Base-by-base conservation (phyloP, 2,888 invertebrate species). In the Amiota communis region DNA sequence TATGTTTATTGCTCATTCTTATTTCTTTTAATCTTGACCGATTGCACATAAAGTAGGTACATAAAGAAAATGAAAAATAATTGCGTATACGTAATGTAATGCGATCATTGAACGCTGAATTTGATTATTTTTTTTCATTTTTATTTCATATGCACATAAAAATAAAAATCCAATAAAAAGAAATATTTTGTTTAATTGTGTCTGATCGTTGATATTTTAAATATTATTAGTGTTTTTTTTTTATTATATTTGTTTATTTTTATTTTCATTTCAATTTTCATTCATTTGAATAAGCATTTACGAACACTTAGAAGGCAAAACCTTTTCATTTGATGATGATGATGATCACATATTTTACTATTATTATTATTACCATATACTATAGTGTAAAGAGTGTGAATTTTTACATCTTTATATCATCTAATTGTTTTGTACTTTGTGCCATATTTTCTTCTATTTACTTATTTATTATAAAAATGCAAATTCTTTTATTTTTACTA, bases 1-100 rank as follows among this genome's bases (percentile, higher is more conserved):
- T 36, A 2, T 36, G 0, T 36, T 36, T 6, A 6, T 36, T 36
- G 36, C 36, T 36, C 8, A 2, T 36, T 36, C 36, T 36, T 36
- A 4, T 36, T 6, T 6, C 2, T 36, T 36, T 36, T 36, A 36
- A 36, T 36, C 36, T 36, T 36, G 36, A 36, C 36, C 36, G 36
- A 36, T n/a, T 59, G 59, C 59, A 59, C 17, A 17, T 48, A 11
- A 49, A 64, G 36, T 47, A 13, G 13, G 6, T 23, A 36, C 53
- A 68, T 68, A 53, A 51, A 53, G 23, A 64, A 59, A 56, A 67
- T 64, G 47, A 57, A 72, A 53, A 68, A 67, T 47, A 72, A 80
- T 80, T 81, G 76, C 75, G 76, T 75, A 80, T 80, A 80, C 80
- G 79, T 57, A 74, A 51, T 36, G 67, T 68, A 23, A 48, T n/a